These are phyloP conservation scores for Tetragnatha montana DNA, from an alignment of 2,888 invertebrate species.

Conservation along the genomic window DNA sequence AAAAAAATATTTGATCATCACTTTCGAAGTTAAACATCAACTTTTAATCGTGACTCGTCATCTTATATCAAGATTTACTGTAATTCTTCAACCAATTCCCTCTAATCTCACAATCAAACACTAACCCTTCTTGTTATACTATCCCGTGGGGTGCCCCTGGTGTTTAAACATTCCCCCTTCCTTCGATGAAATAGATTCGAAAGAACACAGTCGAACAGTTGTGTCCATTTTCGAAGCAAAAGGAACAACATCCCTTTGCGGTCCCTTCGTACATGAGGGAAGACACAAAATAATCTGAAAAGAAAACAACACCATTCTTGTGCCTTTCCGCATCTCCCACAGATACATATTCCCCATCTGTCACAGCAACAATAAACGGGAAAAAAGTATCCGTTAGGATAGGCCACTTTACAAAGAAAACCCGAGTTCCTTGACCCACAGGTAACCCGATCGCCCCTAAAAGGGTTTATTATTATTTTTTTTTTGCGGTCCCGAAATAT, in stretches of 20 bases:
- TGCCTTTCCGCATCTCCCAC: constrained; percentile 14
- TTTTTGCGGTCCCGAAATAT: not conserved
- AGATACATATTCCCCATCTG: constrained; percentile 25
- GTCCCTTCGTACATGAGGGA: not conserved
- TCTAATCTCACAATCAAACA: too few relatives aligned
- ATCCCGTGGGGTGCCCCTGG: not conserved
- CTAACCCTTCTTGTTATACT: not conserved
- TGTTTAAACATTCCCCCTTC: not conserved
- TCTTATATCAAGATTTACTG: too few relatives aligned
- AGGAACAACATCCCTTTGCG: constrained; percentile 27
- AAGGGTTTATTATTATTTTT: constrained; percentile 30
- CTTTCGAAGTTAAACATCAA: too few relatives aligned
- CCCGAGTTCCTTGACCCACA: constrained; percentile 47
- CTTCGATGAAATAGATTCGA: constrained; percentile 17
- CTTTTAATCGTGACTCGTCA: too few relatives aligned
- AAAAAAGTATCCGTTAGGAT: constrained; percentile 49
- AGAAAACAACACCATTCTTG: constrained; percentile 14
- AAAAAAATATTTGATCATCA: too few relatives aligned
- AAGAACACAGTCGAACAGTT: constrained; percentile 54
- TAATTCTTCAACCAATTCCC: too few relatives aligned
- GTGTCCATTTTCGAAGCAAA: constrained; percentile 35
- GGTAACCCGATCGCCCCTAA: constrained; percentile 47
- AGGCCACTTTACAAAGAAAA: constrained; percentile 24
- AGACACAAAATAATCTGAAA: constrained; percentile 29
- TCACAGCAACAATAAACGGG: constrained; percentile 10